Base-by-base conservation (phyloP, 1,140 invertebrate species). In the Heliothis virescens region DNA sequence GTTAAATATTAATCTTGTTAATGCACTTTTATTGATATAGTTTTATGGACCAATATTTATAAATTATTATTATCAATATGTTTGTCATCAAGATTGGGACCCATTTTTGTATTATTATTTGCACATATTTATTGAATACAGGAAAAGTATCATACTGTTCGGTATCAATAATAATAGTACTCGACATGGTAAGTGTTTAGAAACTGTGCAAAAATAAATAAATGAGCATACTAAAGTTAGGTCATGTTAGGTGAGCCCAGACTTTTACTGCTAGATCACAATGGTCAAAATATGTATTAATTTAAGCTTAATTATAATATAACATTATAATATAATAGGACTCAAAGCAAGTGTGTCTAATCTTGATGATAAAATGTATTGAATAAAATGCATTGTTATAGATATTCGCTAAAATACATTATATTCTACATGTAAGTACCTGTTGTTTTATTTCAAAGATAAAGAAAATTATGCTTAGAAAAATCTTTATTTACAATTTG, bases 31-130 rank as follows among this genome's bases (percentile, higher is more conserved):
- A 83, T 82, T 85, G 75, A 79, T 78, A 73, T 86, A 83, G 76
- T 85, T 86, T 83, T 81, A 81, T 80, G 83, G 83, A 83, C 82
- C 83, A 85, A 86, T 79, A 81, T 85, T 84, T 81, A 82, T 81
- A 80, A 53, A 79, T 55, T 41, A 55, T 78, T 63, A 65, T 77
- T 65, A 65, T 77, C 26, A 53, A 65, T 77, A 62, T 47, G n/a
- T 77, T 26, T 77, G 26, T 65, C 74, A 65, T 77, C 74, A 65
- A 77, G 74, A 77, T 65, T 77, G 41, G 47, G 4, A 15, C 5
- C 13, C 52, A 26, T n/a, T 76, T 69, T 75, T 50, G 47, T 69
- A 9, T 52, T 73, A 41, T 69, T 50, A 48, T 55, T 55, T 59
- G 9, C 9, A 13, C 13, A 10, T 3, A 55, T 15, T 67, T 5